Evolutionary conservation across 2,888 invertebrate genomes (phyloP), one percentile per base, ranked within the genome.

Genomic region (Netelia fuscicornis): DNA sequence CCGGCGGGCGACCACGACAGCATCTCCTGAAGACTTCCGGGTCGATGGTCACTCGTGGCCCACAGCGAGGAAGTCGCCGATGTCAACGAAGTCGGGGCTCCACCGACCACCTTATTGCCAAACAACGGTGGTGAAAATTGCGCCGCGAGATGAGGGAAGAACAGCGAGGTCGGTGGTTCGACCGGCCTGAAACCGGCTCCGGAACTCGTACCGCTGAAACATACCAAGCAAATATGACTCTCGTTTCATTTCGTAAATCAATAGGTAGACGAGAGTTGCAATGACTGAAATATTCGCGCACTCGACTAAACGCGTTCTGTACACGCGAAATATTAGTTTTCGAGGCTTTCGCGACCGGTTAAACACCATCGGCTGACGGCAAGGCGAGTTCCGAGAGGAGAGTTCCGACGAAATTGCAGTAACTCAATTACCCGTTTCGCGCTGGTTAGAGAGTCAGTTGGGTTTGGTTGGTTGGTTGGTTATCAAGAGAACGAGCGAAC

Each of bases 61-160:
- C 94, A 94, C 11, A 94, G 89, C 2, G 93, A 92, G 11, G 94
- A 94, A 8, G 94, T 93, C 82, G 87, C 93, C 80, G 92, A 91
- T 65, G 88, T 93, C 89, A 92, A 85, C 6, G 92, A 93, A 52
- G 94, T 92, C 54, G 94, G 88, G 89, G 93, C 86, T 91, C 94
- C 89, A 92, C 92, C 90, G 20, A 93, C 86, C 86, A 96, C 96
- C 77, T 93, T 93, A 79, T 91, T 91, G 60, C 88, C 90, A 89
- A 98, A 98, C 89, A 98, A 95, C 8, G 98, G 97, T 89, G 98
- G 97, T 75, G 96, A 95, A 95, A 98, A 96, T 94, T 96, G 96
- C 90, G 97, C 96, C 72, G 97, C 96, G 91, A 98, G 95, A 93
- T 97, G 97, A 13, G 97, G 97, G 92, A 98, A 96, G 94, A 98